Conservation (phyloP, 2,113 vertebrate genomes). For the Brachyhypopomus gauderio region DNA sequence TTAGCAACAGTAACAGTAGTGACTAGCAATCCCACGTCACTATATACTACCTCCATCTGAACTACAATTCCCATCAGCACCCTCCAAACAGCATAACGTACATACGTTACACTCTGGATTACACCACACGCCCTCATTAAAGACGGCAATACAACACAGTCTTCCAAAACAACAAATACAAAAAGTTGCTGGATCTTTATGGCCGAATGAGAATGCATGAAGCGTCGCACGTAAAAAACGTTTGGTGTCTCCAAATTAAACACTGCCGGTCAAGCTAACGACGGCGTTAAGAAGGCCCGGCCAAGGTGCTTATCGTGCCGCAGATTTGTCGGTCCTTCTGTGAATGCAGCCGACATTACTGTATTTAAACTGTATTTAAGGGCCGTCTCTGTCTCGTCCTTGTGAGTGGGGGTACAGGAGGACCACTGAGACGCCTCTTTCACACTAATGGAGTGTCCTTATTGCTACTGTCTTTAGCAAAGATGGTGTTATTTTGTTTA, state of each 20-base stretch:
- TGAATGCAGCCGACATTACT: too few relatives aligned
- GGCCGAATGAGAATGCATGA: too few relatives aligned
- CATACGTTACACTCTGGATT: neutral
- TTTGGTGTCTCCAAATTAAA: too few relatives aligned
- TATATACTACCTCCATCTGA: slow-evolving; percentile 12
- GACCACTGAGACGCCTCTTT: too few relatives aligned
- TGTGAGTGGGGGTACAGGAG: neutral
- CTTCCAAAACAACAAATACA: neutral
- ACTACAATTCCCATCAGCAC: neutral
- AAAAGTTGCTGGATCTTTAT: too few relatives aligned
- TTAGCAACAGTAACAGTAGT: slow-evolving; percentile 40
- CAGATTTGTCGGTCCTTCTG: too few relatives aligned
- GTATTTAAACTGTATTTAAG: too few relatives aligned
- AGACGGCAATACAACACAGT: neutral
- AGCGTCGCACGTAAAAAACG: too few relatives aligned
- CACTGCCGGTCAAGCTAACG: too few relatives aligned
- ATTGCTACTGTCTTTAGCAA: neutral
- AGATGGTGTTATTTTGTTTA: neutral
- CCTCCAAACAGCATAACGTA: neutral
- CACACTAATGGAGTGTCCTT: too few relatives aligned
- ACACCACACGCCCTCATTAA: neutral
- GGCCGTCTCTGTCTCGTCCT: neutral
- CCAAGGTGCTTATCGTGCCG: too few relatives aligned
- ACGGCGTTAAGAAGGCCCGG: too few relatives aligned
- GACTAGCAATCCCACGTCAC: slow-evolving; percentile 61